phyloP scores from a whole-genome alignment of 2,113 vertebrate species.

The Syrmaticus mikado region DNA sequence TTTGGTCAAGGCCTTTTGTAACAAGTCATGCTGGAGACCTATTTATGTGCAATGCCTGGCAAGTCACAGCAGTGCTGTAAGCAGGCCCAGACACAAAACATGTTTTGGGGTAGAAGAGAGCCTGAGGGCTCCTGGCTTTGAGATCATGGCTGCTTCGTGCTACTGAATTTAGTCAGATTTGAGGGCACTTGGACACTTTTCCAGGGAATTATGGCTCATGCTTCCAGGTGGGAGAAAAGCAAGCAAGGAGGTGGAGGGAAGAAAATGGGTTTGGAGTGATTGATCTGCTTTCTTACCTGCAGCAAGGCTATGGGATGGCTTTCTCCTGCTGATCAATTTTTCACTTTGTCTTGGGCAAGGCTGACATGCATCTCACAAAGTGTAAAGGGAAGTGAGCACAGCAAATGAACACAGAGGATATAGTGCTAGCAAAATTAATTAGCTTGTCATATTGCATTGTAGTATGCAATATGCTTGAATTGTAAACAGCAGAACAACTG shows the following conservation, averaged over 20 bases:
- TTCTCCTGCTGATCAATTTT: neutral
- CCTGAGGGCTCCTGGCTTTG: neutral
- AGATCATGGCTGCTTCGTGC: neutral
- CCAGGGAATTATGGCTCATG: rapidly evolving
- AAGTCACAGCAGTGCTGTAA: neutral
- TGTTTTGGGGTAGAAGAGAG: neutral
- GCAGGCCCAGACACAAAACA: rapidly evolving
- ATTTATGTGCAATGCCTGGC: neutral
- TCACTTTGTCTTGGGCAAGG: neutral
- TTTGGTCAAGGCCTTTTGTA: neutral
- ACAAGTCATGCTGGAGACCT: neutral
- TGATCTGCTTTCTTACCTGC: neutral
- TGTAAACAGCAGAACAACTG: neutral
- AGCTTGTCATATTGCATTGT: neutral
- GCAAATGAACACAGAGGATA: neutral
- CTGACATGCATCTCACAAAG: neutral
- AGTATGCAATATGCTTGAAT: neutral
- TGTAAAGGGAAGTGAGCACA: neutral
- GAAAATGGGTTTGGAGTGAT: neutral
- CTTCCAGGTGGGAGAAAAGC: neutral
- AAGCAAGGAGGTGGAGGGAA: neutral
- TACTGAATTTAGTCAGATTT: neutral
- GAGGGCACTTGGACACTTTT: neutral
- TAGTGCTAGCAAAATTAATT: slow-evolving; percentile 13
- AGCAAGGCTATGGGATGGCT: neutral